Conservation (phyloP, 2,888 invertebrate species). For the Lepetodrilus schrolli region DNA sequence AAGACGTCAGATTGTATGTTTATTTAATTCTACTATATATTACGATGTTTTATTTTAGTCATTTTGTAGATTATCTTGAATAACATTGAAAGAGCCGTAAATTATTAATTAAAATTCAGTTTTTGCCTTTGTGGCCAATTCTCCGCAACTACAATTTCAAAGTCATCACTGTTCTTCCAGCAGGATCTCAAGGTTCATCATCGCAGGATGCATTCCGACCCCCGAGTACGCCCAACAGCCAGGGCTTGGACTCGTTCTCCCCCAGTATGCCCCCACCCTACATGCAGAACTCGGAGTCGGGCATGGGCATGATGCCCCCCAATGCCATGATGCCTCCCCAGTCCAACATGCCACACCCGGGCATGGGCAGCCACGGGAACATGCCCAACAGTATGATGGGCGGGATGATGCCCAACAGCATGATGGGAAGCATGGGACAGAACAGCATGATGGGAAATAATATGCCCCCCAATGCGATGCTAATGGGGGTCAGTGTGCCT, state of each 20-base stretch:
- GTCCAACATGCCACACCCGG: conserved; percentile 61
- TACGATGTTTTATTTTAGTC: too few species aligned
- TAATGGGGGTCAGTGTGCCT: conserved; percentile 32
- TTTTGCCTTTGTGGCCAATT: too few species aligned
- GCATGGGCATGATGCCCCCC: conserved; percentile 62
- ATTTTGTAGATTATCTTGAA: too few species aligned
- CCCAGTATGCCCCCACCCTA: conserved; percentile 52
- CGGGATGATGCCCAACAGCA: conserved; percentile 38
- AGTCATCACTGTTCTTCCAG: too few species aligned
- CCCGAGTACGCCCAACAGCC: conserved; percentile 59
- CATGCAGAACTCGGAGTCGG: conserved; percentile 58
- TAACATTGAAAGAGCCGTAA: too few species aligned
- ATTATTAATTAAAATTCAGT: too few species aligned
- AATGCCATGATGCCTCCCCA: conserved; percentile 55
- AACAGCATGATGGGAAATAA: conserved; percentile 40
- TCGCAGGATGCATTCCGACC: conserved; percentile 69
- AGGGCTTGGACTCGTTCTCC: conserved; percentile 49
- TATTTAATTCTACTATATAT: too few species aligned
- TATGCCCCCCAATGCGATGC: conserved; percentile 54
- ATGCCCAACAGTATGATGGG: conserved; percentile 40
- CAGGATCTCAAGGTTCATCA: conserved; percentile 65
- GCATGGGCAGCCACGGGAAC: conserved; percentile 44
- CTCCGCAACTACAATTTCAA: too few species aligned
- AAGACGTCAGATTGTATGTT: too few species aligned
- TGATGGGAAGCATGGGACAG: conserved; percentile 43